Conservation (phyloP, 2,113 vertebrate species). For the Gnathonemus echidnorhynchus region DNA sequence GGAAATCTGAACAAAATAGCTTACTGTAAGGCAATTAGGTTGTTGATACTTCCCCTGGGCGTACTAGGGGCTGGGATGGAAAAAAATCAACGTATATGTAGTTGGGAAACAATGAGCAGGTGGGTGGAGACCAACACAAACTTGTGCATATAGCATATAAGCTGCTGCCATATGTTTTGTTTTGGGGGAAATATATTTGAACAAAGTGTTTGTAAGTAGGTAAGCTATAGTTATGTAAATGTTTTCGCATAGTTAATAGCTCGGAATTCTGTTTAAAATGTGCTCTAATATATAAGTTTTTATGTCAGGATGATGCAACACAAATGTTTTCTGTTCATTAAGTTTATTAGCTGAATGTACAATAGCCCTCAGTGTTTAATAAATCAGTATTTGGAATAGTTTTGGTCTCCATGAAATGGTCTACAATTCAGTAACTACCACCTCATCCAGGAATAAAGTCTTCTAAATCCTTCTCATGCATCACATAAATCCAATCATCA, state of each 20-base stretch:
- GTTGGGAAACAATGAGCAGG: not conserved
- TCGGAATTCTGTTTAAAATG: not conserved
- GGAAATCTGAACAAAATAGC: not conserved
- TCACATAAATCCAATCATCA: not conserved
- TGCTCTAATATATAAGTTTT: not conserved
- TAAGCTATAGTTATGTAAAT: not conserved
- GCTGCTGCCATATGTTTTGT: not conserved
- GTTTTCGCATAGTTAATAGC: not conserved
- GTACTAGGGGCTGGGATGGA: not conserved
- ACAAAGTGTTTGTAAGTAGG: not conserved
- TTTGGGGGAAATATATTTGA: not conserved
- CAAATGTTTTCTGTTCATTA: not conserved
- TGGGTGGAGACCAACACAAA: not conserved
- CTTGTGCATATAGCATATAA: not conserved
- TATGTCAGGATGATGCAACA: not conserved
- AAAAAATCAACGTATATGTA: not conserved
- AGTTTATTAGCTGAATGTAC: not conserved
- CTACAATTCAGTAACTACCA: not conserved
- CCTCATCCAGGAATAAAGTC: not conserved
- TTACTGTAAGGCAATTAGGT: not conserved
- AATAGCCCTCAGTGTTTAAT: not conserved
- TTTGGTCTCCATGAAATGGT: not conserved
- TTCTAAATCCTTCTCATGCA: not conserved
- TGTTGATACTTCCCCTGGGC: not conserved
- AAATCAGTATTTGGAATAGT: not conserved